phyloP scores from a whole-genome alignment of 2,113 vertebrate genomes.

The Madoqua kirkii region DNA sequence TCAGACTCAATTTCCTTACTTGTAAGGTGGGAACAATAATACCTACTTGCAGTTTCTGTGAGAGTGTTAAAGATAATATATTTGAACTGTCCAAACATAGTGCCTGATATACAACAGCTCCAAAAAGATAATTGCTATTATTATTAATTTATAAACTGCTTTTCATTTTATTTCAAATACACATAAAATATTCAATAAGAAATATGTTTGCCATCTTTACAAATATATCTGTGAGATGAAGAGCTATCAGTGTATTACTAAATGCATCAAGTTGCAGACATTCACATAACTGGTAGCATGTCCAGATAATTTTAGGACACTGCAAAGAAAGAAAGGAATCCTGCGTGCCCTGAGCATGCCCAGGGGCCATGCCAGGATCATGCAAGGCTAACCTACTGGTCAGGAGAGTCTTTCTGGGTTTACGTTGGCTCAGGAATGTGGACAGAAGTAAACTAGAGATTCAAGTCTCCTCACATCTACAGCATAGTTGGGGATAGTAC shows the following conservation, averaged over 20 bases:
- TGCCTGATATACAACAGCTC: background rate
- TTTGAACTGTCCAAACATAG: background rate
- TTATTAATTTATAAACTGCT: background rate
- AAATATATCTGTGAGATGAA: background rate
- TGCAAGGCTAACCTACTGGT: background rate
- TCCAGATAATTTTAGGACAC: background rate
- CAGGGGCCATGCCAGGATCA: background rate
- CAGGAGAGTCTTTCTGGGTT: background rate
- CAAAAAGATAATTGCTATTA: background rate
- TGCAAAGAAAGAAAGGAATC: background rate
- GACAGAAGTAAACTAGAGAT: background rate
- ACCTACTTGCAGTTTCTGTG: background rate
- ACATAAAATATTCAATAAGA: background rate
- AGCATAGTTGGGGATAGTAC: background rate
- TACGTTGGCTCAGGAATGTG: background rate
- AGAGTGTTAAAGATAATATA: background rate
- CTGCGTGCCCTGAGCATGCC: fast-evolving
- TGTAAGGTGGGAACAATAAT: background rate
- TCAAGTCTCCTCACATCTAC: background rate
- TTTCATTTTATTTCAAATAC: background rate
- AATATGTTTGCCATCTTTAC: background rate
- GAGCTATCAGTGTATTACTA: background rate
- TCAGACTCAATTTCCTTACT: background rate
- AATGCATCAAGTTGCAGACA: background rate
- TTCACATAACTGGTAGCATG: fast-evolving